Percentiles rank a stretch among this genome's conserved stretches.
These are phyloP conservation scores for Alviniconcha marisindica DNA, from an alignment of 1,140 invertebrate genomes.

Conservation along the genomic window DNA sequence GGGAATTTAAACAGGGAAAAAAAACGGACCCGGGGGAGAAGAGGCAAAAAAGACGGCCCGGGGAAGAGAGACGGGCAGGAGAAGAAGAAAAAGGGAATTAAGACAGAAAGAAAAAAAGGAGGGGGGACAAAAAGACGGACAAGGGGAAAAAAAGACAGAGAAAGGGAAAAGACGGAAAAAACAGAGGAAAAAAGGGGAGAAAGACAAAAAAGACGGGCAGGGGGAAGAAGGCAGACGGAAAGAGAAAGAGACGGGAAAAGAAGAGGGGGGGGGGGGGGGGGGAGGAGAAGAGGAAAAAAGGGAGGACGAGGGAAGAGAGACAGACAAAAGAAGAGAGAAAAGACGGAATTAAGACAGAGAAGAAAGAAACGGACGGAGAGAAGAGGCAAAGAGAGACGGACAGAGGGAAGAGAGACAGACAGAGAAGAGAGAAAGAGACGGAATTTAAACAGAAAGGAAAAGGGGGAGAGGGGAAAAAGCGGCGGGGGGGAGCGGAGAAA, in stretches of 20 bases:
- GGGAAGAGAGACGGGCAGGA: background rate
- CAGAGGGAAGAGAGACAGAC: background rate
- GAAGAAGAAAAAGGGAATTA: background rate
- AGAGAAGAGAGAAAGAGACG: background rate
- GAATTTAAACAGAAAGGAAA: no score
- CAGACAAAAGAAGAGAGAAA: no score
- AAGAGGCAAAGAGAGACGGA: background rate
- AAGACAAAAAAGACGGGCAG: background rate
- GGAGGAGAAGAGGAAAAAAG: background rate
- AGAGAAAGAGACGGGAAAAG: background rate
- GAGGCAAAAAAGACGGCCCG: background rate
- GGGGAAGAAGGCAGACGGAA: background rate
- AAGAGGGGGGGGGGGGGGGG: no score
- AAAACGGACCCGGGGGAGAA: background rate
- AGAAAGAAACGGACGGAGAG: background rate
- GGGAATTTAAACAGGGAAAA: background rate
- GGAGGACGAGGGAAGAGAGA: background rate
- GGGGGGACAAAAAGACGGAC: background rate
- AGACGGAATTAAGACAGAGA: no score
- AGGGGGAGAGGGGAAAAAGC: no score
- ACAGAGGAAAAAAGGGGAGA: background rate
- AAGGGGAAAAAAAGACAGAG: background rate
- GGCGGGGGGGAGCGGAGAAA: no score
- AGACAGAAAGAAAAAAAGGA: background rate
- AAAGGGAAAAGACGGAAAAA: background rate